Percentiles rank a stretch among this genome's conserved stretches.
Conservation (phyloP, 2,113 vertebrate genomes). For the Apteryx mantelli region DNA sequence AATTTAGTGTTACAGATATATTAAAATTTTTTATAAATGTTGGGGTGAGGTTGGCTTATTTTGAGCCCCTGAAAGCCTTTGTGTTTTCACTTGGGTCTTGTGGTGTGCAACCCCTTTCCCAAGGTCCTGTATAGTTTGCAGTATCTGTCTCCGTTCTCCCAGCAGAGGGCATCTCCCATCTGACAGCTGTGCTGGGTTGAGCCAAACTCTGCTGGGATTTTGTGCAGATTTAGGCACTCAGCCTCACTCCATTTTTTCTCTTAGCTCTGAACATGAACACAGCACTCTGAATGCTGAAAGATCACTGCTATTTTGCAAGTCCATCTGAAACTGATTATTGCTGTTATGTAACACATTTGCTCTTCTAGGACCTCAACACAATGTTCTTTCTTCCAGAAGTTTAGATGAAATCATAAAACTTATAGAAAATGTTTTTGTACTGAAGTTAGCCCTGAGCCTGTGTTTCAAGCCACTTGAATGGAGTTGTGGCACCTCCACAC, state of each 20-base stretch:
- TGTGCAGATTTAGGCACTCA: not conserved
- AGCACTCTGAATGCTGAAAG: not conserved
- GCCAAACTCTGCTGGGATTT: not conserved
- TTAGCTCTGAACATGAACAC: not conserved
- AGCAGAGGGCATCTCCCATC: not conserved
- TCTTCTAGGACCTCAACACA: not conserved
- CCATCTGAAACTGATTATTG: slow-evolving; percentile 21
- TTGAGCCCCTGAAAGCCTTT: not conserved
- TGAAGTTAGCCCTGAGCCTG: not conserved
- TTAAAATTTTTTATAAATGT: not conserved
- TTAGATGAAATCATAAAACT: not conserved
- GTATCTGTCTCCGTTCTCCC: not conserved
- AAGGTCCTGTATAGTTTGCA: not conserved
- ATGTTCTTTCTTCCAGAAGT: not conserved
- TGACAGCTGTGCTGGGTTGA: not conserved
- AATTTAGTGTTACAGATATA: not conserved
- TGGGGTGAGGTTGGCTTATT: not conserved
- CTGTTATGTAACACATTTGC: not conserved
- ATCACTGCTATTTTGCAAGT: not conserved
- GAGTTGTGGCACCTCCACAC: not conserved
- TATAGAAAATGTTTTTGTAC: not conserved
- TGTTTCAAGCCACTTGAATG: not conserved
- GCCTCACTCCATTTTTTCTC: not conserved
- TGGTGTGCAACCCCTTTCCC: not conserved
- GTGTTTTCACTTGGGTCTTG: rapidly evolving